phyloP scores from a whole-genome alignment of 2,797 vertebrate genomes.

The Mycteria americana region DNA sequence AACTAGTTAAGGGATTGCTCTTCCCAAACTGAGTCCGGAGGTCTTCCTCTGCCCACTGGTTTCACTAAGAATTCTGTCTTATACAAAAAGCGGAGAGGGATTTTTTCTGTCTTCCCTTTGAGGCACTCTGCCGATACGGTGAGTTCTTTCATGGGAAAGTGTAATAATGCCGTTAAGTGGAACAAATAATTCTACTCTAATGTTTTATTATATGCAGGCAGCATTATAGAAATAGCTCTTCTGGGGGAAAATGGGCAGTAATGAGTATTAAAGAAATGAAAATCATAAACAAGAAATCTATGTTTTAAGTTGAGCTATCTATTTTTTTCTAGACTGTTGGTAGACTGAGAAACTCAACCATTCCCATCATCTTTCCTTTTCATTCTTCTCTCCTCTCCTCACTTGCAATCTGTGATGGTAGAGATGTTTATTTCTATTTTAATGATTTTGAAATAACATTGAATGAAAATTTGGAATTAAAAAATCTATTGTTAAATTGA shows the following conservation, averaged over 20 bases:
- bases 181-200: not conserved
- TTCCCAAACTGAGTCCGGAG: not conserved
- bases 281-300: not conserved
- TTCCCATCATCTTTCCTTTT: not conserved
- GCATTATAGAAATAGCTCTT: not conserved
- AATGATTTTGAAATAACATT: not conserved
- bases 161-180: not conserved
- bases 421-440: not conserved
- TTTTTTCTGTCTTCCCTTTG: not conserved
- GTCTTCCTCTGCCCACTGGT: not conserved
- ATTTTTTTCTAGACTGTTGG: not conserved
- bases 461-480: not conserved
- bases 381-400: not conserved
- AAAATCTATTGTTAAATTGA: not conserved
- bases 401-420: not conserved
- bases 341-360: not conserved
- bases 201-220: not conserved
- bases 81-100: not conserved
- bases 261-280: not conserved
- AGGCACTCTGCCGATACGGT: rapidly evolving
- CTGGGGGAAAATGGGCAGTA: not conserved
- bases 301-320: not conserved
- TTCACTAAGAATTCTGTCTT: not conserved
- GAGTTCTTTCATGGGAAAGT: not conserved
- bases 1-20: not conserved